Evolutionary conservation across 1,140 invertebrate genomes (phyloP).

Genomic region (Saxidomus purpurata): DNA sequence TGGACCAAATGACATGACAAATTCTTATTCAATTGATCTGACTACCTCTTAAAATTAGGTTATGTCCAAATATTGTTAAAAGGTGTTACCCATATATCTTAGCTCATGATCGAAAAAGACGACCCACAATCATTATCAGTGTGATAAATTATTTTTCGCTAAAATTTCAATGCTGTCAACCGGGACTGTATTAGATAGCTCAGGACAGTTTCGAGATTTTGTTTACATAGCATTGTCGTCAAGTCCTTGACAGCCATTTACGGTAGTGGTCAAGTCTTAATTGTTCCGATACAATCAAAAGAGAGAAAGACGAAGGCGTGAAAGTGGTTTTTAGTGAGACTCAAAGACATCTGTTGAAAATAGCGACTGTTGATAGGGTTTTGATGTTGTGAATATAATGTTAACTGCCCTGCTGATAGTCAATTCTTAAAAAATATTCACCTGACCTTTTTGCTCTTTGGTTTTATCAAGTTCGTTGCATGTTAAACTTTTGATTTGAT

Average conservation of each 20-base stretch:
- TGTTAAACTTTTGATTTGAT: no score
- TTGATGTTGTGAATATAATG: conserved; percentile 11
- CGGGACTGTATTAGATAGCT: neutral
- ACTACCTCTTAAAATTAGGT: conserved; percentile 38
- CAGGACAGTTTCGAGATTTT: conserved; percentile 26
- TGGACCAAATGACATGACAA: conserved; percentile 30
- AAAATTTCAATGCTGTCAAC: conserved; percentile 10
- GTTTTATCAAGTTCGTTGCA: no score
- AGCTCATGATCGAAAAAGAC: conserved; percentile 23
- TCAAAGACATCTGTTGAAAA: conserved; percentile 27
- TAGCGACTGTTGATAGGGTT: conserved; percentile 5
- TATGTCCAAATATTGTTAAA: conserved; percentile 44
- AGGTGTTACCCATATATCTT: conserved; percentile 19
- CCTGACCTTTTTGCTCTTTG: no score
- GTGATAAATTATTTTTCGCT: conserved; percentile 26
- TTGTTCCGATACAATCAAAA: neutral
- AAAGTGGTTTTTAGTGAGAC: conserved; percentile 24
- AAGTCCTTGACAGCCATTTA: conserved; percentile 16
- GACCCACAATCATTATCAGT: neutral
- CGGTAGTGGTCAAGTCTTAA: neutral
- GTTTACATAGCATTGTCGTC: conserved; percentile 37
- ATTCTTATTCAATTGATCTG: conserved; percentile 28
- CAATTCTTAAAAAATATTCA: no score
- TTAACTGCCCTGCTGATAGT: neutral
- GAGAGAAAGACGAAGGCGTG: conserved; percentile 28